A percentile compares a stretch with the other conserved stretches of the same genome.
phyloP scores from a whole-genome alignment of 92 coral and sea anemone genomes.

The Heliopora coerulea region DNA sequence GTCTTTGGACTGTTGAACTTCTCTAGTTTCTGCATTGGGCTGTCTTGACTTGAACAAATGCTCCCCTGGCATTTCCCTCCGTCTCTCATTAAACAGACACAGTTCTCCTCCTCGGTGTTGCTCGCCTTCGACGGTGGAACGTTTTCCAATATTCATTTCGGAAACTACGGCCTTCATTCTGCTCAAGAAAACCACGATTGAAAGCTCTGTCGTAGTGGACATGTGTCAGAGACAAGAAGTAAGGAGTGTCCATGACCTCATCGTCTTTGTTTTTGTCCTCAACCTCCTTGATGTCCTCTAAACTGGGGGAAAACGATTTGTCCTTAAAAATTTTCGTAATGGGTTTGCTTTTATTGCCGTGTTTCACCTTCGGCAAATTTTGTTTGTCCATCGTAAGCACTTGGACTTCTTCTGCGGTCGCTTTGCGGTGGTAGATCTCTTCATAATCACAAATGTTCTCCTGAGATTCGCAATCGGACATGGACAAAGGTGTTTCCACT shows the following conservation, averaged over 20 bases:
- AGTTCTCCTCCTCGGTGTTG: conserved; percentile 13
- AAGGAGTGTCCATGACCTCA: conserved; percentile 42
- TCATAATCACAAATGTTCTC: conserved; percentile 42
- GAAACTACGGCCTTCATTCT: conserved; percentile 18
- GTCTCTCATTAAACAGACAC: conserved; percentile 11
- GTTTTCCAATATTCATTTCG: conserved; percentile 34
- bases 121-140: conserved; percentile 7
- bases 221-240: conserved; percentile 52
- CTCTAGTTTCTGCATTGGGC: too few species aligned
- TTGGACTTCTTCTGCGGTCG: conserved; percentile 17
- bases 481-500: conserved; percentile 26
- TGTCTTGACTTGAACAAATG: too few species aligned
- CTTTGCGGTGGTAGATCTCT: conserved; percentile 30
- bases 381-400: conserved; percentile 23
- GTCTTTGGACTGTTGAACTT: too few species aligned
- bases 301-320: conserved; percentile 63
- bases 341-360: conserved; percentile 25
- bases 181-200: conserved; percentile 16
- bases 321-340: conserved; percentile 62
- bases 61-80: too few species aligned
- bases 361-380: conserved; percentile 9
- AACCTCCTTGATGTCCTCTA: conserved; percentile 82
- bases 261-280: conserved; percentile 48
- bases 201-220: conserved; percentile 88
- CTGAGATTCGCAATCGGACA: conserved; percentile 38